Base-by-base conservation (phyloP, 1,140 invertebrate genomes). In the Euglossa dilemma region DNA sequence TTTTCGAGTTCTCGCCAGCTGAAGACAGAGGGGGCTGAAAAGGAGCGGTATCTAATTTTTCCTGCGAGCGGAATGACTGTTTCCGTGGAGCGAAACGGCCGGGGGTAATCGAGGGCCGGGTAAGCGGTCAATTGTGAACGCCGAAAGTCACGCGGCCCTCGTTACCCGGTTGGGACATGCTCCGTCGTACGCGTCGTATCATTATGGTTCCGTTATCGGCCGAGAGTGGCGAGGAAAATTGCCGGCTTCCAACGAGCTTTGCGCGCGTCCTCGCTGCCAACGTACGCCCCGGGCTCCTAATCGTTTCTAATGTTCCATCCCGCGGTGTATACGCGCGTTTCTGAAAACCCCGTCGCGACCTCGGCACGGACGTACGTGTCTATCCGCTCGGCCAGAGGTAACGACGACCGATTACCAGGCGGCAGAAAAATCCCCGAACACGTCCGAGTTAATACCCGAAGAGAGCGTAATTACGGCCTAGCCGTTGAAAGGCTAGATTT, bases 171-270 rank as follows among this genome's bases (percentile, higher is more conserved):
- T n/a, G 20, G 20, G 43, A 47, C 47, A n/a, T 23, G 8, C 57
- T 11, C 25, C 50, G 11, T 18, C 64, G 66, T 56, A 28, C 7
- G 36, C 43, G 20, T 78, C 59, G 50, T 79, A 28, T 71, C 67
- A 52, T 80, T 80, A 80, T 20, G 64, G 67, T 80, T 80, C 77
- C 77, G 77, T 80, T 80, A 80, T 36, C 52, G 56, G 56, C 36
- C 28, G 45, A 80, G 61, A 80, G 67, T 36, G 25, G 25, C 77
- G 43, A 23, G 25, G 67, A 71, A 80, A 56, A 80, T 80, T 71
- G 77, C 43, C 45, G 45, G 45, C n/a, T 61, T 50, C 23, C 54
- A n/a, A 54, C 20, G 16, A 57, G 45, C 23, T 71, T 71, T 45
- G 56, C 50, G 66, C 2, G 18, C 14, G 50, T 43, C 23, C 5